phyloP scores from a whole-genome alignment of 2,888 invertebrate genomes.

The Andrena chrysosceles region DNA sequence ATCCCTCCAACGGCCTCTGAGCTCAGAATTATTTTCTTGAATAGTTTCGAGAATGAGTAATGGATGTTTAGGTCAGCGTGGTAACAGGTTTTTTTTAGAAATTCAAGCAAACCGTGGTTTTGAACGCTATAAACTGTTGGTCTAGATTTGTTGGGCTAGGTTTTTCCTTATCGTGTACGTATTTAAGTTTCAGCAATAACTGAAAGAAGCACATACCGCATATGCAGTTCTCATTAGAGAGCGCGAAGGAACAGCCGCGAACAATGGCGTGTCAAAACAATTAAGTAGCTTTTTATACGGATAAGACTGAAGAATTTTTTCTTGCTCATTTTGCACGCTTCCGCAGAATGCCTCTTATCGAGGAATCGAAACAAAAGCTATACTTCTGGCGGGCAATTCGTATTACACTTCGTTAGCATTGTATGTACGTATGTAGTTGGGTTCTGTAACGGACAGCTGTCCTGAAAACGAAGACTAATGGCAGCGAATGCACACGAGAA shows the following conservation, averaged over 20 bases:
- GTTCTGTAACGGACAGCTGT: background rate
- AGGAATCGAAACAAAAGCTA: background rate
- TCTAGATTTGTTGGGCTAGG: too few species aligned
- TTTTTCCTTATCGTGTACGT: background rate
- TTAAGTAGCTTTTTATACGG: conserved; percentile 21
- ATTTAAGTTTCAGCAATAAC: background rate
- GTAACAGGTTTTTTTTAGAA: background rate
- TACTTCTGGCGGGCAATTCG: background rate
- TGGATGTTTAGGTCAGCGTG: background rate
- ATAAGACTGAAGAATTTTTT: conserved; percentile 17
- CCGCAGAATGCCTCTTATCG: background rate
- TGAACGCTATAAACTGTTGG: conserved; percentile 8
- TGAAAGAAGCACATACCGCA: background rate
- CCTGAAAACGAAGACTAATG: background rate
- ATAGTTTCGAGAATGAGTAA: background rate
- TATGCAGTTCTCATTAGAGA: background rate
- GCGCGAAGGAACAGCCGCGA: conserved; percentile 19
- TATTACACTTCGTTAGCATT: background rate
- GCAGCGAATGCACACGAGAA: background rate
- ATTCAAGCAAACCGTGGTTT: background rate
- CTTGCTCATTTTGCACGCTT: conserved; percentile 8
- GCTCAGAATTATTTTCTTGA: background rate
- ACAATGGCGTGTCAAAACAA: conserved; percentile 32
- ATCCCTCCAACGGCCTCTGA: background rate
- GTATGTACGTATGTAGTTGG: background rate